Evolutionary conservation across 2,113 vertebrate genomes (phyloP).

Genomic region (Isichthys henryi): DNA sequence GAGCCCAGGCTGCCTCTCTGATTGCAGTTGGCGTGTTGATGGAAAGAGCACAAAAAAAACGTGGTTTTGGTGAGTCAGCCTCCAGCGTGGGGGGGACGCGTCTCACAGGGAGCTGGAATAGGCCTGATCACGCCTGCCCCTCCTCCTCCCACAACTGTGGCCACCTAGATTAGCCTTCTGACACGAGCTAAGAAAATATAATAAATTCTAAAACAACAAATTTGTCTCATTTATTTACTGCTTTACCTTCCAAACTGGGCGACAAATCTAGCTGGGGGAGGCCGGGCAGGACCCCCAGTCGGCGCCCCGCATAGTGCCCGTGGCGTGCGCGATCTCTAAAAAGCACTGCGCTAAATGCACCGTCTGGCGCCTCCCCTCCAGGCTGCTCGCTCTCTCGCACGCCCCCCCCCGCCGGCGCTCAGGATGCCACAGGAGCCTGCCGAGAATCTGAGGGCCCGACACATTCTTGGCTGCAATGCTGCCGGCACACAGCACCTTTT

Average conservation of each 20-base stretch:
- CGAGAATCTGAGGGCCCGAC: conserved; percentile 57
- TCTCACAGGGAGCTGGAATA: not conserved
- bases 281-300: not conserved
- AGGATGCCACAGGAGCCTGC: conserved; percentile 59
- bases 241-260: not conserved
- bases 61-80: not conserved
- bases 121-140: not conserved
- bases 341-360: not conserved
- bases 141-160: not conserved
- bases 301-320: not conserved
- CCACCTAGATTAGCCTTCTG: not conserved
- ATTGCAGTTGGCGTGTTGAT: conserved; percentile 5
- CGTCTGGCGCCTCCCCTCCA: not conserved
- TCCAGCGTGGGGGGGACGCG: not conserved
- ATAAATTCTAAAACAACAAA: not conserved
- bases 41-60: conserved; percentile 5
- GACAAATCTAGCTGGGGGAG: too few relatives aligned
- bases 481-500: conserved; percentile 47
- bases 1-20: not conserved
- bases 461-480: conserved; percentile 60
- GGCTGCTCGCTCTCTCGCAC: not conserved
- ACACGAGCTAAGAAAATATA: not conserved
- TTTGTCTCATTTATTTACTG: not conserved
- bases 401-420: conserved; percentile 50
- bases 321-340: not conserved